These are phyloP conservation scores for Peucedramus taeniatus DNA, from an alignment of 2,113 vertebrate species.

Conservation along the genomic window DNA sequence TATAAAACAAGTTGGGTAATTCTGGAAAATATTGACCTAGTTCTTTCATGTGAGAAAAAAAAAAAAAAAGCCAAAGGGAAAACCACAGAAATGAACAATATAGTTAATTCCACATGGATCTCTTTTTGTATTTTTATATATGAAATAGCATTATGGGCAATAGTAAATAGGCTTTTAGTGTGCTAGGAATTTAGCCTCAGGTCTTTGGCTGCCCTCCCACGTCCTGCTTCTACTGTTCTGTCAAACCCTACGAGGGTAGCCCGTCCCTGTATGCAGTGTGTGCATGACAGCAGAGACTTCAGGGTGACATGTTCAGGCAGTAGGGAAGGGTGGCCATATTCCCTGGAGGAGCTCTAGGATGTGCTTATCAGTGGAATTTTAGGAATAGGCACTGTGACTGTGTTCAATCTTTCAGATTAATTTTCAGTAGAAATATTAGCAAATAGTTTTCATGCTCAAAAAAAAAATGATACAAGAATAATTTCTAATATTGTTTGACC, in stretches of 20 bases:
- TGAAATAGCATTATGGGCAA: slow-evolving; percentile 31
- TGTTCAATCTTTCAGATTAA: neutral
- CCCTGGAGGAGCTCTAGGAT: neutral
- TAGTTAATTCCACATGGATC: slow-evolving; percentile 9
- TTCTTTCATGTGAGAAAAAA: neutral
- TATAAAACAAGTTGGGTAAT: neutral
- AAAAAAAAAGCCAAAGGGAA: neutral
- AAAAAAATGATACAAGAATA: neutral
- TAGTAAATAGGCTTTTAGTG: slow-evolving; percentile 23
- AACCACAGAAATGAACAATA: neutral
- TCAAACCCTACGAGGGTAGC: slow-evolving; percentile 1
- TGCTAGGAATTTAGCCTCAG: slow-evolving; percentile 31
- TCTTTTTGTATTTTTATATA: neutral
- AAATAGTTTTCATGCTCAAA: neutral
- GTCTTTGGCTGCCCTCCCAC: slow-evolving; percentile 47
- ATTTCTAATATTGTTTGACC: neutral
- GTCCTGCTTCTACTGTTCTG: neutral
- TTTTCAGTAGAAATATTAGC: neutral
- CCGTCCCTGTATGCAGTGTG: neutral
- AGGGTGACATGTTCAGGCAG: slow-evolving; percentile 16
- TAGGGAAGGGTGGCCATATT: neutral
- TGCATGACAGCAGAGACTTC: neutral
- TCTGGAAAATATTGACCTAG: neutral
- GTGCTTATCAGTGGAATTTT: slow-evolving; percentile 22
- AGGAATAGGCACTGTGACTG: slow-evolving; percentile 11